phyloP scores from a whole-genome alignment of 2,888 invertebrate species.

The Ceraclea dissimilis region DNA sequence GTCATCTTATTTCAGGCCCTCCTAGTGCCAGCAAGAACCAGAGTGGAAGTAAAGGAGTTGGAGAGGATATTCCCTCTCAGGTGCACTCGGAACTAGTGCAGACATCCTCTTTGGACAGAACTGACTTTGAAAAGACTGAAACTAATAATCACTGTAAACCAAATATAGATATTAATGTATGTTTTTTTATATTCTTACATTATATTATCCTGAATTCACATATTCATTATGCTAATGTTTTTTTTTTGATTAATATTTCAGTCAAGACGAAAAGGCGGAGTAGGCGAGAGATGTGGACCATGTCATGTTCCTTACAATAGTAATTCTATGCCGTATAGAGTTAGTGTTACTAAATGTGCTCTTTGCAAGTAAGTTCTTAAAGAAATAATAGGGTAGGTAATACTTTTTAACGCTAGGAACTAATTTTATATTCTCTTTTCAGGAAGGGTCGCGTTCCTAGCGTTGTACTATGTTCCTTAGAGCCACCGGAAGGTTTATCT shows the following conservation, averaged over 20 bases:
- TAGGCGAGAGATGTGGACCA: slow-evolving; percentile 27
- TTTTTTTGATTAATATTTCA: slow-evolving; percentile 1
- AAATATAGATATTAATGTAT: slow-evolving; percentile 19
- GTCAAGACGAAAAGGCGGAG: slow-evolving; percentile 29
- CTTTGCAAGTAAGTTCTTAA: slow-evolving; percentile 58
- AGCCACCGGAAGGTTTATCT: slow-evolving; percentile 69
- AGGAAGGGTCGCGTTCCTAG: slow-evolving; percentile 85
- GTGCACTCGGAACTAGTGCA: slow-evolving; percentile 19
- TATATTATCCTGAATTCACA: no score
- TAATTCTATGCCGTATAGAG: slow-evolving; percentile 62
- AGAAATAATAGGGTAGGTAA: no score
- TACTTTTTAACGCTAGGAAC: no score
- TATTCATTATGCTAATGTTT: no score
- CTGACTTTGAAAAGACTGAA: slow-evolving; percentile 24
- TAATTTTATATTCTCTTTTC: slow-evolving; percentile 27
- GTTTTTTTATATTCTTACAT: background rate
- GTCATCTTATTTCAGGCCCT: slow-evolving; percentile 9
- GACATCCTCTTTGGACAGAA: slow-evolving; percentile 23
- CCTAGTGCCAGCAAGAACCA: slow-evolving; percentile 4
- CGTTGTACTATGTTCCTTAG: slow-evolving; percentile 81
- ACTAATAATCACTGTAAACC: slow-evolving; percentile 13
- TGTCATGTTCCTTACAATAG: slow-evolving; percentile 84
- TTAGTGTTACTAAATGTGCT: slow-evolving; percentile 64
- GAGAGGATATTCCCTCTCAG: background rate
- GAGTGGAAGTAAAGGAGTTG: background rate